Evolutionary conservation across 1,140 invertebrate genomes (phyloP), one percentile per base, ranked within the genome.

Genomic region (Saxidomus purpurata): DNA sequence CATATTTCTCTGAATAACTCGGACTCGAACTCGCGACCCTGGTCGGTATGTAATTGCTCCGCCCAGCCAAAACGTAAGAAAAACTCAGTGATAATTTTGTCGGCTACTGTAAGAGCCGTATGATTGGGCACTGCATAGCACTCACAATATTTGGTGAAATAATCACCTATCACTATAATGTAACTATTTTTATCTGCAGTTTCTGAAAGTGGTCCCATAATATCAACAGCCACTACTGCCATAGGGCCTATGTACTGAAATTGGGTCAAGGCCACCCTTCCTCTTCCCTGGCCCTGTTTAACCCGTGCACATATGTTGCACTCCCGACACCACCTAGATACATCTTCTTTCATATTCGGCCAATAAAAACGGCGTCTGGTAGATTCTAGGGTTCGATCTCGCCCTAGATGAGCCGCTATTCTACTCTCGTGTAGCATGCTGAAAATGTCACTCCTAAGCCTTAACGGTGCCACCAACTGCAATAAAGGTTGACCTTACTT

Each of bases 91-190:
- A 87, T 84, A 1, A 95, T 43, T 25, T 92, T 91, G 3, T 92
- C 90, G 22, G 91, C 91, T 28, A 95, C 91, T 22, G 92, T 91
- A 22, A 55, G n/a, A 55, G 52, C 90, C 36, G 90, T 69, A 36
- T 93, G 91, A 76, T 92, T 86, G 17, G 67, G 87, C 11, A 94
- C 40, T 3, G 95, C 77, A 84, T 77, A 89, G 13, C 92, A 90
- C 59, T 94, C 91, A 8, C 89, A 74, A 81, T 86, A 96, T 86
- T 94, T 93, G 1, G 95, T 95, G n/a, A 94, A 93, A 81, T 95
- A 94, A 87, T 95, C 93, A 0, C 86, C 87, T 0, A 91, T 79
- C 13, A 94, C 87, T 13, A 93, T 34, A 52, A 85, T 85, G 43
- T 85, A 85, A 22, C 69, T 13, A 43, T 85, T 85, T n/a, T 55